These are phyloP conservation scores for Lepilemur septentrionalis DNA, from an alignment of 2,797 vertebrate species.

Conservation along the genomic window DNA sequence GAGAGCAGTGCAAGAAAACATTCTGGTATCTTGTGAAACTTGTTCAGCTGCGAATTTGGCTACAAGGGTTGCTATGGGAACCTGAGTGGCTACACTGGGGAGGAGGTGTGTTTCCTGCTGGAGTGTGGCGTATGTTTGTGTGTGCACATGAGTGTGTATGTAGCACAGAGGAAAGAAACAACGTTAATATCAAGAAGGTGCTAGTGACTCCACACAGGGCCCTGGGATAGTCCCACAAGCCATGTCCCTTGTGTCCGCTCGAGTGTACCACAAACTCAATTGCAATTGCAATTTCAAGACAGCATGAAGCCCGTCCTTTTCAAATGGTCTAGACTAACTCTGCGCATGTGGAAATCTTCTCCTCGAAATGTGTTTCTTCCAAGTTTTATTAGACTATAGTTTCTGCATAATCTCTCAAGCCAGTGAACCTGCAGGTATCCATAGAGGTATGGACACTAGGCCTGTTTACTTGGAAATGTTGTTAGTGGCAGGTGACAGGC, in stretches of 20 bases:
- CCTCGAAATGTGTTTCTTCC: neutral
- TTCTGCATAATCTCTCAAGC: neutral
- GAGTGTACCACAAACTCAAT: neutral
- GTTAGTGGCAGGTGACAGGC: neutral
- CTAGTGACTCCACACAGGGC: neutral
- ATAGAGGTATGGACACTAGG: accelerated
- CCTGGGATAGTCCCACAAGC: neutral
- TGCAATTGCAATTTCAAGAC: neutral
- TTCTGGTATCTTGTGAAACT: constrained; percentile 15
- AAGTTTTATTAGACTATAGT: neutral
- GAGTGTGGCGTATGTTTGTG: neutral
- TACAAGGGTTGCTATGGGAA: constrained; percentile 71
- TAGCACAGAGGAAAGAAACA: neutral
- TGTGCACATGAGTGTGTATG: neutral
- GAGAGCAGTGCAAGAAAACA: constrained; percentile 15
- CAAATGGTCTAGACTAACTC: neutral
- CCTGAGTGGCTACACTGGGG: neutral
- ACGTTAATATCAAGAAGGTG: neutral
- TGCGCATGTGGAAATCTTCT: neutral
- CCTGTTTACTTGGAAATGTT: neutral
- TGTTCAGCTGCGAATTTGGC: constrained; percentile 47
- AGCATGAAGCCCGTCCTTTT: neutral
- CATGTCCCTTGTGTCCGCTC: neutral
- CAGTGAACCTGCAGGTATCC: neutral
- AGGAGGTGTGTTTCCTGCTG: neutral